Conservation (phyloP, 1,140 invertebrate species). For the Prorops nasuta region DNA sequence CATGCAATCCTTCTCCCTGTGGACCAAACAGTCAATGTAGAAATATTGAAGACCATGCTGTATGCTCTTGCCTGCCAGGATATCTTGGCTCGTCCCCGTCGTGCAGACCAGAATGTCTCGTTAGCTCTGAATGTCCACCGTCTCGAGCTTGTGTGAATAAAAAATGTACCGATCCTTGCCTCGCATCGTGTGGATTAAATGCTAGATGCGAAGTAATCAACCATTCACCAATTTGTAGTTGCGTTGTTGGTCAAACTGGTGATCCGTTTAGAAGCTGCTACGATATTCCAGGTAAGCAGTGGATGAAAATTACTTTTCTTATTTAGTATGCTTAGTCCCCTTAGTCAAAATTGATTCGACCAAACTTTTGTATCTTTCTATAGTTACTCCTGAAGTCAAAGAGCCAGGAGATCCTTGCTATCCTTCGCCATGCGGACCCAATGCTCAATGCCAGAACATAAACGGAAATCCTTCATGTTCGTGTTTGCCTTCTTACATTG, state of each 20-base stretch:
- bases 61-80: constrained; percentile 76
- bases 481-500: constrained; percentile 69
- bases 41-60: constrained; percentile 67
- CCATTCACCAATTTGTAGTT: constrained; percentile 82
- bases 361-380: constrained; percentile 12
- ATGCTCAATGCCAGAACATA: constrained; percentile 66
- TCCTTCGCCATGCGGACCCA: constrained; percentile 78
- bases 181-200: constrained; percentile 75
- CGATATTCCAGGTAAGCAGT: constrained; percentile 53
- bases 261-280: constrained; percentile 81
- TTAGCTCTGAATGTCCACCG: constrained; percentile 78
- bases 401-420: constrained; percentile 64
- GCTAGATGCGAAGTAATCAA: constrained; percentile 85
- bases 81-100: constrained; percentile 75
- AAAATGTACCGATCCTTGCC: constrained; percentile 83
- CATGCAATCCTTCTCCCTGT: constrained; percentile 73
- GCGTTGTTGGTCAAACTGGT: constrained; percentile 74
- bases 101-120: constrained; percentile 80
- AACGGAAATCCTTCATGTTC: constrained; percentile 68
- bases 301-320: not conserved
- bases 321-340: not conserved
- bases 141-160: constrained; percentile 79
- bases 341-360: not conserved
- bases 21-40: constrained; percentile 77
- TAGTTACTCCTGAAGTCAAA: constrained; percentile 44